phyloP scores from a whole-genome alignment of 2,797 vertebrate species.

The Mallotus villosus region DNA sequence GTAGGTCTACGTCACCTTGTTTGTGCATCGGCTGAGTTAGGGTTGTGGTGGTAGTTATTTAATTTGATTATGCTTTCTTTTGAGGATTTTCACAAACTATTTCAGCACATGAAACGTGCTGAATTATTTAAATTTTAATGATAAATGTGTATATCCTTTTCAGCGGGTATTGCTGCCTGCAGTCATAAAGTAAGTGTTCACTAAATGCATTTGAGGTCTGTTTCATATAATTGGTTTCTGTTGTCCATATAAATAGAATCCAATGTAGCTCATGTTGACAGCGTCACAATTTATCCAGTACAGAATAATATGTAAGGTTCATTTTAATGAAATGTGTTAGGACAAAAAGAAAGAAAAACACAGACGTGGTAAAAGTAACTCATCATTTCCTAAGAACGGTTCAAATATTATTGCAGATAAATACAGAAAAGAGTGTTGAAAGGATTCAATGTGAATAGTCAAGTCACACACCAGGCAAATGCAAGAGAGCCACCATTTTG shows the following conservation, averaged over 20 bases:
- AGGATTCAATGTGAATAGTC: slow-evolving; percentile 18
- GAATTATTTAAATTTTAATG: too few species aligned
- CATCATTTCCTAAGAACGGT: neutral
- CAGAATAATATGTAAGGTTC: neutral
- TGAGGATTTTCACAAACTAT: too few species aligned
- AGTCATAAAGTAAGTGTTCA: too few species aligned
- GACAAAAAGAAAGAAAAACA: neutral
- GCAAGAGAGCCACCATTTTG: slow-evolving; percentile 8
- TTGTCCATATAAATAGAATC: neutral
- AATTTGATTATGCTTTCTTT: neutral
- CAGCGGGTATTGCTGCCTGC: too few species aligned
- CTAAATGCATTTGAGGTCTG: neutral
- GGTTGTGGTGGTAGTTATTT: slow-evolving; percentile 25
- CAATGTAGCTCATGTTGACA: neutral
- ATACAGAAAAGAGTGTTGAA: slow-evolving; percentile 16
- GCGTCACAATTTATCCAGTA: neutral
- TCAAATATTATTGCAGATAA: slow-evolving; percentile 7
- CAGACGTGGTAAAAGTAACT: slow-evolving; percentile 14
- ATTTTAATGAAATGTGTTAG: neutral
- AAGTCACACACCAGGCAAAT: neutral
- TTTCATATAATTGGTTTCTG: neutral
- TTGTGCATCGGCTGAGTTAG: slow-evolving; percentile 25
- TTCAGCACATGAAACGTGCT: too few species aligned
- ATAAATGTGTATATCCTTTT: neutral
- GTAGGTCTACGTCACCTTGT: slow-evolving; percentile 3